These are phyloP conservation scores for Megaceryle maxima DNA, from an alignment of 2,113 vertebrate genomes.

Conservation along the genomic window DNA sequence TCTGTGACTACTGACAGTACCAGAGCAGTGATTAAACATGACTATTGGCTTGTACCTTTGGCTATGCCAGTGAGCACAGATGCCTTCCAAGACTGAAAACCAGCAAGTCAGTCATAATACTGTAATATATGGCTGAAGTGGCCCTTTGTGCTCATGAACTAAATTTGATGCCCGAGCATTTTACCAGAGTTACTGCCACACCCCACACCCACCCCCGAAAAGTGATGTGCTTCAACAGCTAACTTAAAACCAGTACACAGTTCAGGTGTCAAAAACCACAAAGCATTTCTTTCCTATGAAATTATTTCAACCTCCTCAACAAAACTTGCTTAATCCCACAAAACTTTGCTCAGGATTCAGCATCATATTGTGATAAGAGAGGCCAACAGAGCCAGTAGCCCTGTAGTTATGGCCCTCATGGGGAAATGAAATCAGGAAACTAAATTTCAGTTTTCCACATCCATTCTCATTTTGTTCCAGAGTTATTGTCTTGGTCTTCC, in stretches of 20 bases:
- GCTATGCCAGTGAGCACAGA: neutral
- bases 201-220: neutral
- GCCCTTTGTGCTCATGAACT: neutral
- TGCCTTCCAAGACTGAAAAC: neutral
- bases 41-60: neutral
- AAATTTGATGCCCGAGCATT: neutral
- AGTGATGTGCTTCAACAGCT: neutral
- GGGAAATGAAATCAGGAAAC: neutral
- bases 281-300: neutral
- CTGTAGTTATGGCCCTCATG: neutral
- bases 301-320: neutral
- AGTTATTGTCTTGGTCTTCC: neutral
- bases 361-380: neutral
- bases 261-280: neutral
- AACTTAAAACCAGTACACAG: neutral
- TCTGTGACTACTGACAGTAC: neutral
- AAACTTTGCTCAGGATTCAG: neutral
- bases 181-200: neutral
- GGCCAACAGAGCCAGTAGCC: neutral
- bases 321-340: neutral
- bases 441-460: neutral
- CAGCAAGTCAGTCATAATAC: neutral
- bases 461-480: neutral
- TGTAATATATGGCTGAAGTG: neutral
- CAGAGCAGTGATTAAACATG: neutral